A percentile compares a stretch with the other conserved stretches of the same genome.
Conservation (phyloP, 2,888 invertebrate genomes). For the Pseudolycoriella hygida region DNA sequence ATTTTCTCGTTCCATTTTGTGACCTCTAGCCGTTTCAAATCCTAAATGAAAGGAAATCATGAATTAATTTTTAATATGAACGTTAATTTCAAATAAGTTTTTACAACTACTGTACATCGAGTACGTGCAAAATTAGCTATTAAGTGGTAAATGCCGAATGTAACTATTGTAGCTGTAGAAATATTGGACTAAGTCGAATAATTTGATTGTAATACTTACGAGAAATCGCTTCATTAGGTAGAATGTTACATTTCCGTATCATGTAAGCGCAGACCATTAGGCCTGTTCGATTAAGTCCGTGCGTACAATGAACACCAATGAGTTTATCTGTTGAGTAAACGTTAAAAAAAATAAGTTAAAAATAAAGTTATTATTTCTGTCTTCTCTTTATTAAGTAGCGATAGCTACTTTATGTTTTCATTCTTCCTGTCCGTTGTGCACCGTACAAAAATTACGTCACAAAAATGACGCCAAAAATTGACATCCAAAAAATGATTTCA, state of each 20-base stretch:
- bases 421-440: too few species aligned
- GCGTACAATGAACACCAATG: slow-evolving; percentile 68
- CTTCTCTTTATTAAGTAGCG: too few species aligned
- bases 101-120: too few species aligned
- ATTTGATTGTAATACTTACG: slow-evolving; percentile 28
- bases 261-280: slow-evolving; percentile 61
- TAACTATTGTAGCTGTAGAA: too few species aligned
- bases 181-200: too few species aligned
- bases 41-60: slow-evolving; percentile 25
- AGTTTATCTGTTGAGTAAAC: slow-evolving; percentile 39
- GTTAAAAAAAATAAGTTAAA: slow-evolving; percentile 15
- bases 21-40: slow-evolving; percentile 46
- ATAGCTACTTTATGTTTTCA: too few species aligned
- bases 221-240: slow-evolving; percentile 36
- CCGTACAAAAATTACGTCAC: too few species aligned
- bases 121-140: too few species aligned
- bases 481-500: too few species aligned
- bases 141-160: too few species aligned
- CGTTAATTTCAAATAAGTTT: neutral
- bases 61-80: neutral
- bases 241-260: slow-evolving; percentile 39
- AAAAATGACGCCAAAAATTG: too few species aligned
- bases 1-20: slow-evolving; percentile 42
- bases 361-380: too few species aligned
- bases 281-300: slow-evolving; percentile 64